Evolutionary conservation across 2,113 vertebrate species (phyloP), one percentile per base, ranked within the genome.

Genomic region (Periophthalmodon schlosseri): DNA sequence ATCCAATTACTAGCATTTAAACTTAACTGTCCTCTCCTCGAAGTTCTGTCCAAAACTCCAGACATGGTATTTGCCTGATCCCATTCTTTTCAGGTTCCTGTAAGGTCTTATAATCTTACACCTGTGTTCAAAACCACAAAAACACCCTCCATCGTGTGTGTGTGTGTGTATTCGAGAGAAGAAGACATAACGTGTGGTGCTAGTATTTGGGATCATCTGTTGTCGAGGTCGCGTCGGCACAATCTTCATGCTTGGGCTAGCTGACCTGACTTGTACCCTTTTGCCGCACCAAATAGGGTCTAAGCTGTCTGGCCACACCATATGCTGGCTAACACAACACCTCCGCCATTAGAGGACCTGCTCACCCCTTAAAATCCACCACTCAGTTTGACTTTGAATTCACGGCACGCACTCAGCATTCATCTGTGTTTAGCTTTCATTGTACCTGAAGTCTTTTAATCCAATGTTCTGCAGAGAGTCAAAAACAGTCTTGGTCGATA

Each of bases 291-390:
- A 84, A 87, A 86, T 67, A 82, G 81, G 78, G 68, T 75, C 85
- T 91, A 85, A 91, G 85, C 88, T 91, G 90, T 92, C 90, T 92
- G 89, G 85, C 78, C 76, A 70, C 63, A 65, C 89, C 89, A 91
- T 89, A 91, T 92, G 91, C 70, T 82, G 64, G 61, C 44, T 70
- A 63, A 84, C 73, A 67, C 49, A 76, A 60, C 76, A 78, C 68
- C 68, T 63, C 78, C 72, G 75, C 15, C 72, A 75, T 60, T 58
- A 28, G 23, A 66, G 56, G 68, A 47, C 78, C 69, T 36, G 0
- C 34, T 83, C 24, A 80, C 21, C 73, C 70, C 70, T 52, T 76
- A 28, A 50, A 77, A 68, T 56, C 61, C 21, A 67, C 50, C 28
- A 28, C 20, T 24, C 60, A 8, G 23, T 23, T 4, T 69, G 47